These are phyloP conservation scores for Okamejei kenojei DNA, from an alignment of 2,797 vertebrate genomes.

Conservation along the genomic window DNA sequence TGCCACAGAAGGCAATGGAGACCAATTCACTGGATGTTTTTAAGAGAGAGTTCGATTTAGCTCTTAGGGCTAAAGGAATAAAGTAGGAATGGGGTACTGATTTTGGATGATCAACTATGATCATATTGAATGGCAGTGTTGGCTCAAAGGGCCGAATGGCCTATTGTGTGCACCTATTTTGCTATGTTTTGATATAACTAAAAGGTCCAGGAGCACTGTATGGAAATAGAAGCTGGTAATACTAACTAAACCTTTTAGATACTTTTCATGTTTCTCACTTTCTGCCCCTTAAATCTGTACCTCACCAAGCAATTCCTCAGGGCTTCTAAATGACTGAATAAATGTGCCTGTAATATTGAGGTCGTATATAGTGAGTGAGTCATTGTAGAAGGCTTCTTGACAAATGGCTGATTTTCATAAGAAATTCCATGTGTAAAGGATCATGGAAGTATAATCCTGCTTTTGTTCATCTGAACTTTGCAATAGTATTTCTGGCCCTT, in stretches of 20 bases:
- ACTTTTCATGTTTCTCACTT: neutral
- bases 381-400: neutral
- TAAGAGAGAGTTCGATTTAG: too few species aligned
- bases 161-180: too few species aligned
- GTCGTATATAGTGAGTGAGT: too few species aligned
- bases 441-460: neutral
- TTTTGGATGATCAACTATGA: too few species aligned
- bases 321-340: neutral
- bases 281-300: neutral
- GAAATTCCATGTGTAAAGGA: neutral
- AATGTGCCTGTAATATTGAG: neutral
- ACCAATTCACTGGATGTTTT: too few species aligned
- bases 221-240: neutral
- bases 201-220: too few species aligned
- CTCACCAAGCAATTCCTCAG: neutral
- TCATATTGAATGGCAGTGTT: too few species aligned
- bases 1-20: too few species aligned
- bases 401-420: neutral
- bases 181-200: neutral
- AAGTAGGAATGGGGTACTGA: too few species aligned
- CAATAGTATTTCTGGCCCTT: neutral
- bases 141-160: too few species aligned
- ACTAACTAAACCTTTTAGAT: neutral
- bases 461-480: neutral
- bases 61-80: too few species aligned